Percentiles rank a stretch among this genome's conserved stretches.
Conservation (phyloP, 2,797 vertebrate species). For the Coregonus suidteri region DNA sequence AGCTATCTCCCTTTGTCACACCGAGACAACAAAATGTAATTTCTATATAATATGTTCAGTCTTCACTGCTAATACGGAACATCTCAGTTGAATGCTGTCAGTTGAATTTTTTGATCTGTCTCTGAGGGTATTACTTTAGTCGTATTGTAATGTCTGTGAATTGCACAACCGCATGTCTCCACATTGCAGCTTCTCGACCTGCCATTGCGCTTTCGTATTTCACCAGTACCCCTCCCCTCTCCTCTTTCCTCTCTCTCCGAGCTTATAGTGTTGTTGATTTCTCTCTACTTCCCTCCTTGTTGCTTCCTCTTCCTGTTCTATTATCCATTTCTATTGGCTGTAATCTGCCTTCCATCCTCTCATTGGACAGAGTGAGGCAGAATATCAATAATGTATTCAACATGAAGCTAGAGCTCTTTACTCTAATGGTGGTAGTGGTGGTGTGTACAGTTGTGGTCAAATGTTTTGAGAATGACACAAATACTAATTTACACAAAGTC, state of each 20-base stretch:
- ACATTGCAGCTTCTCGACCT: neutral
- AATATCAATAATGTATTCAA: slow-evolving; percentile 57
- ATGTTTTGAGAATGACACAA: no score
- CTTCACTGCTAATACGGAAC: neutral
- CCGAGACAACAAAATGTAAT: neutral
- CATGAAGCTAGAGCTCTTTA: slow-evolving; percentile 44
- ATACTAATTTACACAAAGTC: no score
- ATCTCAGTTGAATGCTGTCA: neutral
- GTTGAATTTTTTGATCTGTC: neutral
- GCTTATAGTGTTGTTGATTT: slow-evolving; percentile 28
- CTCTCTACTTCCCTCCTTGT: slow-evolving; percentile 29
- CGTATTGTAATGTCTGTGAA: neutral
- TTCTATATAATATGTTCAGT: neutral
- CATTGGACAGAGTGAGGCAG: slow-evolving; percentile 56
- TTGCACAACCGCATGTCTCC: neutral
- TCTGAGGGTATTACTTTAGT: neutral
- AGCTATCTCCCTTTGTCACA: neutral
- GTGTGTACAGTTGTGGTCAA: neutral
- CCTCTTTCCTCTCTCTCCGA: slow-evolving; percentile 17
- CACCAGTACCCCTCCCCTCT: neutral
- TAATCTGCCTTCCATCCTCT: slow-evolving; percentile 17
- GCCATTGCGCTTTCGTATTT: neutral
- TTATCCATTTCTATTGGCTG: slow-evolving; percentile 49
- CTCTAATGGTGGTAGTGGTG: slow-evolving; percentile 41
- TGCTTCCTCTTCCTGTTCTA: slow-evolving; percentile 67